Percentiles rank a stretch among this genome's conserved stretches.
These are phyloP conservation scores for Cantharis flavilabris DNA, from an alignment of 2,888 invertebrate genomes.

Conservation along the genomic window DNA sequence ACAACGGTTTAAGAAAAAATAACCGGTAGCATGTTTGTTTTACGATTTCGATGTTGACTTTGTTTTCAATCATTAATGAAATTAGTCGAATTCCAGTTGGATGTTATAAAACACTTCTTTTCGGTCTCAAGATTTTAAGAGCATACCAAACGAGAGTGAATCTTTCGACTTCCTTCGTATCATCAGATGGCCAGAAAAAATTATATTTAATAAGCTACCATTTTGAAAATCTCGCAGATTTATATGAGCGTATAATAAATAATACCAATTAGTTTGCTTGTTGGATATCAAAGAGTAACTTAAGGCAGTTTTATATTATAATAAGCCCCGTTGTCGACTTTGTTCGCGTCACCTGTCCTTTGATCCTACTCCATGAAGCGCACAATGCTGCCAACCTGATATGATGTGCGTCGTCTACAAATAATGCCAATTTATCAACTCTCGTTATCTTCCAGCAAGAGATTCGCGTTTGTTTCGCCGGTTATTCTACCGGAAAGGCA, in stretches of 20 bases:
- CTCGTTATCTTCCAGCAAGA: constrained; percentile 24
- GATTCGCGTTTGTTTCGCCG: constrained; percentile 23
- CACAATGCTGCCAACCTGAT: constrained; percentile 42
- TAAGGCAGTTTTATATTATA: constrained; percentile 50
- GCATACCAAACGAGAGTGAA: background rate
- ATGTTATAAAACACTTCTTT: background rate
- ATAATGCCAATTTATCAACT: constrained; percentile 53
- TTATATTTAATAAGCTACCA: background rate
- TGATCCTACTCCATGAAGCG: constrained; percentile 50
- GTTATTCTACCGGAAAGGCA: constrained; percentile 27
- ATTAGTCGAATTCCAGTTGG: background rate
- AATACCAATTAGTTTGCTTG: constrained; percentile 50
- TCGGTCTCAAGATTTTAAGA: background rate
- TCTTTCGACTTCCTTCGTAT: background rate
- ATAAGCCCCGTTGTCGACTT: constrained; percentile 51
- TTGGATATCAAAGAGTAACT: constrained; percentile 48
- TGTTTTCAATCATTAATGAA: constrained; percentile 22
- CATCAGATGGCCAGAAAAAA: background rate
- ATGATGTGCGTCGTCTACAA: constrained; percentile 42
- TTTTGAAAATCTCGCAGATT: constrained; percentile 19
- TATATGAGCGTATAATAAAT: constrained; percentile 40
- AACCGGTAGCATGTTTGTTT: constrained; percentile 35
- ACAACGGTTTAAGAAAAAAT: constrained; percentile 11
- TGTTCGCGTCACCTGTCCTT: constrained; percentile 50
- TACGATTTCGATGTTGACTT: constrained; percentile 32